Conservation (phyloP, 2,113 vertebrate species). For the Callaeas wilsoni region DNA sequence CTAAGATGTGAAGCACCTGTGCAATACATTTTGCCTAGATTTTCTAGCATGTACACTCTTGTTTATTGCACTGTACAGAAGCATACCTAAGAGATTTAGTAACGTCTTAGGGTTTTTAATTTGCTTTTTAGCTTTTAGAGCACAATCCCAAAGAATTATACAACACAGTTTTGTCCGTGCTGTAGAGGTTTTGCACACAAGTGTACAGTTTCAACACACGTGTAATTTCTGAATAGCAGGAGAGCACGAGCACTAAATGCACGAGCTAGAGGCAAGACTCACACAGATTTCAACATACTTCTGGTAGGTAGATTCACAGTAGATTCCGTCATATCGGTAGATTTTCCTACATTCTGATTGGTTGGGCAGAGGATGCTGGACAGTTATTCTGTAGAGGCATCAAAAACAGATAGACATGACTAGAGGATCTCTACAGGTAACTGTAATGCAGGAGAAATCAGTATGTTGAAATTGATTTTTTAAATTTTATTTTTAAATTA, state of each 20-base stretch:
- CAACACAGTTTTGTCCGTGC: constrained; percentile 49
- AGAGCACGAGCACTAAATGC: constrained; percentile 80
- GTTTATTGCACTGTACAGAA: constrained; percentile 75
- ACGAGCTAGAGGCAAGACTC: constrained; percentile 82
- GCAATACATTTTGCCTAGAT: constrained; percentile 79
- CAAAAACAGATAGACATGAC: constrained; percentile 85
- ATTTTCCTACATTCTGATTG: constrained; percentile 86
- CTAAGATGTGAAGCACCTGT: constrained; percentile 88
- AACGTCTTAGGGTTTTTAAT: constrained; percentile 40
- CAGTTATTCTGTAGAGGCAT: constrained; percentile 85
- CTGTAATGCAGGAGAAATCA: constrained; percentile 77
- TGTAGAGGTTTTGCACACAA: constrained; percentile 62
- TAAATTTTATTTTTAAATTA: constrained; percentile 21
- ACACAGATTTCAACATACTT: constrained; percentile 87
- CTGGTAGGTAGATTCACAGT: constrained; percentile 86
- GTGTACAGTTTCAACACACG: constrained; percentile 67
- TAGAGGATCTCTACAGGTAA: constrained; percentile 80
- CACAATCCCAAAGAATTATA: constrained; percentile 71
- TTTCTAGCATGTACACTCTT: constrained; percentile 72
- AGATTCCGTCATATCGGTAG: constrained; percentile 85
- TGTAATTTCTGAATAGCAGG: constrained; percentile 72
- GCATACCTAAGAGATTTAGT: constrained; percentile 68
- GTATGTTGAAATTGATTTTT: constrained; percentile 71
- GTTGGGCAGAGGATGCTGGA: constrained; percentile 84
- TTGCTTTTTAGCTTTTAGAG: constrained; percentile 54